Evolutionary conservation across 2,888 invertebrate species (phyloP), one percentile per base, ranked within the genome.

Genomic region (Ormyrus labotus): DNA sequence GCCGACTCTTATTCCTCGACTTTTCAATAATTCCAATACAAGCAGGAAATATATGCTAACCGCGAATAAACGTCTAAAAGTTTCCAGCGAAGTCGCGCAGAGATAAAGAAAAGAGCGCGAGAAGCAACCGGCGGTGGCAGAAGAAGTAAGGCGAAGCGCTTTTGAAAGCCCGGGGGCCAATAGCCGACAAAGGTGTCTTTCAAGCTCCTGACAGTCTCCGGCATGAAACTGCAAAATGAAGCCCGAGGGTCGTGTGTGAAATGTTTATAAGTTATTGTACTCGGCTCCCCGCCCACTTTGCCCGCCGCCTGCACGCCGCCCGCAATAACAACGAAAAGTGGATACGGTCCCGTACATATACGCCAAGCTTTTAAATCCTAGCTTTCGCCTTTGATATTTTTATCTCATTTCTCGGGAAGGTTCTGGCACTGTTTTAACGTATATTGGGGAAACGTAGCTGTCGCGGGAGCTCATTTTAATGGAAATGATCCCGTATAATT

Each of bases 231-330:
- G 45, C 57, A 68, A 72, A 61, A 67, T 53, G 48, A 58, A 72
- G 53, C 47, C 19, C 19, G 48, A n/a, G 65, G 63, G 63, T 69
- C 68, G 68, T 55, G 63, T 50, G 13, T 69, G 68, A 73, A 69
- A 79, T 68, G 63, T 79, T 79, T 72, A 73, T 73, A 68, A 79
- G 57, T 57, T 13, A 61, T 63, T 68, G 61, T 60, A 47, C n/a
- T 58, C 63, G 45, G 50, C n/a, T 10, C 9, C 34, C 34, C 61
- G 45, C 11, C 19, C 13, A 4, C 55, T n/a, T 55, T 11, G 34
- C 53, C 9, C 34, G 34, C 11, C n/a, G 63, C 53, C 10, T 13
- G 53, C 68, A n/a, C n/a, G 11, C 68, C n/a, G 45, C 13, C 53
- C 8, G 55, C 55, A 45, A 53, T 55, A 68, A 10, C 6, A 68